phyloP scores from a whole-genome alignment of 2,797 vertebrate species.

The Mus caroli region DNA sequence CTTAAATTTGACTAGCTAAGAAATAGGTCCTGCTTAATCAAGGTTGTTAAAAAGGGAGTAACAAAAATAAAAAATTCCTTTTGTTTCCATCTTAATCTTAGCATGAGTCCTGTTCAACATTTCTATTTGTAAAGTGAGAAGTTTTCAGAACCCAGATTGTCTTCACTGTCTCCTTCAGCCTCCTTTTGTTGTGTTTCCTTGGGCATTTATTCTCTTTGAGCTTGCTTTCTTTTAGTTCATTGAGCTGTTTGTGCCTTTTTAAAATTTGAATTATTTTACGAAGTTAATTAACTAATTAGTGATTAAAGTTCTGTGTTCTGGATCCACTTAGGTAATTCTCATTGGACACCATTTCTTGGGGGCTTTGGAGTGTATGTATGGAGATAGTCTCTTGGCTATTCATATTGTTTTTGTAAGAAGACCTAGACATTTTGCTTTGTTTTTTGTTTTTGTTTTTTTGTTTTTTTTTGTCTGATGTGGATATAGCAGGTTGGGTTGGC shows the following conservation, averaged over 20 bases:
- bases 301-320: no score
- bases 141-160: background rate
- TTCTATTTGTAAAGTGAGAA: background rate
- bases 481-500: background rate
- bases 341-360: background rate
- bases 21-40: background rate
- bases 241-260: background rate
- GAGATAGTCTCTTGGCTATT: background rate
- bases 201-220: background rate
- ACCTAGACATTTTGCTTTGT: background rate
- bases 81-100: background rate
- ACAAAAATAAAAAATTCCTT: background rate
- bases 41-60: background rate
- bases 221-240: background rate
- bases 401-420: background rate
- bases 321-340: background rate
- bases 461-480: background rate
- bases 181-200: background rate
- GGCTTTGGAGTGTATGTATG: background rate
- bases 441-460: no score
- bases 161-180: background rate
- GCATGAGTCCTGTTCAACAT: background rate
- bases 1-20: background rate
- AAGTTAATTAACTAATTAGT: background rate
- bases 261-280: background rate